Percentiles rank a stretch among this genome's conserved stretches.
These are phyloP conservation scores for Carettochelys insculpta DNA, from an alignment of 2,113 vertebrate species.

Conservation along the genomic window DNA sequence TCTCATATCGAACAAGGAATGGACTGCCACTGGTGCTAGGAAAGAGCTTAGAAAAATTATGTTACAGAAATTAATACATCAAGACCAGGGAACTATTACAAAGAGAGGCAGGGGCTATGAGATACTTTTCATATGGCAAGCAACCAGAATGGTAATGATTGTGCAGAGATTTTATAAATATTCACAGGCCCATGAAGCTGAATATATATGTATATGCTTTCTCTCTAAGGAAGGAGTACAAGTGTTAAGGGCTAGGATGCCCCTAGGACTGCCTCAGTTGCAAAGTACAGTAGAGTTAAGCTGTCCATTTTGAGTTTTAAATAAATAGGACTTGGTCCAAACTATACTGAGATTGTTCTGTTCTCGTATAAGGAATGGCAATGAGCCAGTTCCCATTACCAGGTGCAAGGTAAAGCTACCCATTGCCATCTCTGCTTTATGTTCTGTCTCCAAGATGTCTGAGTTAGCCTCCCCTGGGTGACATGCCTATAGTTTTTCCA, in stretches of 20 bases:
- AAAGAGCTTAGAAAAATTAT: background rate
- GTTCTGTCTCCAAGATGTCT: conserved; percentile 16
- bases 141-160: background rate
- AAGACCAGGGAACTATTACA: background rate
- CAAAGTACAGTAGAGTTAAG: background rate
- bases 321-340: background rate
- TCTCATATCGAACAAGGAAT: background rate
- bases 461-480: background rate
- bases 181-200: background rate
- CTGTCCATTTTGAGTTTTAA: background rate
- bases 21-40: background rate
- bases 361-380: background rate
- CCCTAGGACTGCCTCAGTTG: background rate
- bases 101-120: background rate
- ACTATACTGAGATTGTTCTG: background rate
- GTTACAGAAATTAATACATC: background rate
- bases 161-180: background rate
- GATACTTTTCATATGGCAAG: background rate
- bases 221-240: background rate
- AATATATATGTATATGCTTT: background rate
- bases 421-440: background rate
- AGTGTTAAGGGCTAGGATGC: background rate
- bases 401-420: background rate
- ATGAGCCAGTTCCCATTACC: background rate
- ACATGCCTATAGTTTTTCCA: background rate